Base-by-base conservation (phyloP, 2,113 vertebrate species). In the Macrotus californicus region DNA sequence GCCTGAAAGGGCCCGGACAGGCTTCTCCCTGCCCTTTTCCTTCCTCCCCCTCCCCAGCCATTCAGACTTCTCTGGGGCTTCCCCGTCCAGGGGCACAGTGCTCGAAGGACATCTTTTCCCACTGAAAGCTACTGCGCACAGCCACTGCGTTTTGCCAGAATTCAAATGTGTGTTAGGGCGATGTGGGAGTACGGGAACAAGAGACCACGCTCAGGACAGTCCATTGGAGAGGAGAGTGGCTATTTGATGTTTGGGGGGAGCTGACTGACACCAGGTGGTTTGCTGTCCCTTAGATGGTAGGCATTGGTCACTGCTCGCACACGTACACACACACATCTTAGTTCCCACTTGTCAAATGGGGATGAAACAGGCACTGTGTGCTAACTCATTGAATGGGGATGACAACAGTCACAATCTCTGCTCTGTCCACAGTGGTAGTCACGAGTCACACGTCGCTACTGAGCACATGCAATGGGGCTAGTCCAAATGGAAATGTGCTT, bases 391-490 rank as follows among this genome's bases (percentile, higher is more conserved):
- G 41, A 52, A 13, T 22, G 61, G 26, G 26, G 26, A 52, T 10
- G 29, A 18, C 21, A 34, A 11, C 34, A n/a, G 13, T 43, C 19
- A 0, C 61, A 9, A 4, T 15, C 14, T 87, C 36, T 79, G 0
- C n/a, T 13, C 50, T 31, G 5, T n/a, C n/a, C 43, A 48, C 0
- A 3, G 15, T 85, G 54, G 69, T 21, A 43, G 41, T 24, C 36
- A 4, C 1, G 19, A 14, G 66, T 16, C 39, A 9, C 22, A 5
- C 5, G 67, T n/a, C 18, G 26, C 29, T 26, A 3, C 24, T 31
- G n/a, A 50, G 41, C 5, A 4, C 48, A 29, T 18, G 34, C 54
- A 43, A 19, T 7, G 46, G 66, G 26, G 13, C 48, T 26, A 4
- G 19, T 56, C 14, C 26, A 41, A 56, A 70, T 18, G 12, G 34